Evolutionary conservation across 2,888 invertebrate species (phyloP).

Genomic region (Fragum whitleyi): DNA sequence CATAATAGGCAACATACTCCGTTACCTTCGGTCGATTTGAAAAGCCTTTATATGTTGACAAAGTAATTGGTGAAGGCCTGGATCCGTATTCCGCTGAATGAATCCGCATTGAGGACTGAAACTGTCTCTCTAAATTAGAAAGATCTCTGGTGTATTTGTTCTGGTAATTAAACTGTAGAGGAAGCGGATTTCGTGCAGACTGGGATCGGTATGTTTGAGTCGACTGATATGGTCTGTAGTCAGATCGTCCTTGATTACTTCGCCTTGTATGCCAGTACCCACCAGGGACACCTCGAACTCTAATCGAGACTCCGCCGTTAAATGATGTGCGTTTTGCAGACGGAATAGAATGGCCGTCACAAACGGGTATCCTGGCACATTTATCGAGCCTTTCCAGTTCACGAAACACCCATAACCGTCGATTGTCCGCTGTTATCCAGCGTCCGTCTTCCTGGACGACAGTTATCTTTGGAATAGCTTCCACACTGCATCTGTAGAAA

Average conservation of each 20-base stretch:
- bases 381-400: slow-evolving; percentile 34
- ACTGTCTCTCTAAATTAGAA: too few relatives aligned
- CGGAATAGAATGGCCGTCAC: slow-evolving; percentile 10
- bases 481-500: slow-evolving; percentile 25
- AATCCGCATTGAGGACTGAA: too few relatives aligned
- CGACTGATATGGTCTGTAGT: not conserved
- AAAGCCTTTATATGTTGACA: too few relatives aligned
- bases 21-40: too few relatives aligned
- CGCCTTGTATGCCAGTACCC: slow-evolving; percentile 34
- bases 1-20: too few relatives aligned
- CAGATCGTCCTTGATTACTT: not conserved
- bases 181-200: too few relatives aligned
- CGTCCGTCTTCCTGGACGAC: slow-evolving; percentile 22
- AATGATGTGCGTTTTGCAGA: slow-evolving; percentile 24
- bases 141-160: too few relatives aligned
- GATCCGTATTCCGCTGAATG: too few relatives aligned
- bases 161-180: too few relatives aligned
- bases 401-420: slow-evolving; percentile 48
- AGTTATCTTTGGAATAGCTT: slow-evolving; percentile 31
- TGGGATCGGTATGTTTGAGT: not conserved
- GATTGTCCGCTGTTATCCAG: slow-evolving; percentile 47
- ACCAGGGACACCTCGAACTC: slow-evolving; percentile 32
- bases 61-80: too few relatives aligned
- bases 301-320: slow-evolving; percentile 31
- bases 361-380: slow-evolving; percentile 28